Evolutionary conservation across 2,888 invertebrate species (phyloP).

Genomic region (Myopa testacea): DNA sequence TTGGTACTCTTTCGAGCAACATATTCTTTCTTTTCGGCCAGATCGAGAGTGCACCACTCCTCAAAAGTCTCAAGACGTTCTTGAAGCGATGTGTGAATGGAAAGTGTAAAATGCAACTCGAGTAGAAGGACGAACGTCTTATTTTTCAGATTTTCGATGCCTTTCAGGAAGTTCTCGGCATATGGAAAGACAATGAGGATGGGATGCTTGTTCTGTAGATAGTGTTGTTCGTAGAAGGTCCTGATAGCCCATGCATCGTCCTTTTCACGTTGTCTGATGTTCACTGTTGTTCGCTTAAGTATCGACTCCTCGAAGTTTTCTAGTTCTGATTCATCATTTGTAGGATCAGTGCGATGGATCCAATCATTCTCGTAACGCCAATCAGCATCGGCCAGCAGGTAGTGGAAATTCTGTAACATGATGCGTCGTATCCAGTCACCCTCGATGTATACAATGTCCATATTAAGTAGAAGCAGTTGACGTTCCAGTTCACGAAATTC

Average conservation of each 20-base stretch:
- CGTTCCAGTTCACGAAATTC: constrained; percentile 56
- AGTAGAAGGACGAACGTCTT: constrained; percentile 63
- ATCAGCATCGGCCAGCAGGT: constrained; percentile 63
- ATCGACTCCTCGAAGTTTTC: constrained; percentile 63
- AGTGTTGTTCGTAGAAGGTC: constrained; percentile 62
- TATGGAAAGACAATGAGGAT: constrained; percentile 61
- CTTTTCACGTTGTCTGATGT: constrained; percentile 61
- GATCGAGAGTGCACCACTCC: constrained; percentile 56
- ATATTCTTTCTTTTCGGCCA: constrained; percentile 60
- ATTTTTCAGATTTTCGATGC: constrained; percentile 60
- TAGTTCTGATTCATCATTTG: constrained; percentile 50
- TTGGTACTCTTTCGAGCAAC: constrained; percentile 62
- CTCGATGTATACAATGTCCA: constrained; percentile 67
- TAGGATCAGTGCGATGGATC: constrained; percentile 58
- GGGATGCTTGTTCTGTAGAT: constrained; percentile 58
- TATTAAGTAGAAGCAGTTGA: constrained; percentile 57
- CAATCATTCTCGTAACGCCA: constrained; percentile 59
- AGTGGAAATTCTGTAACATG: constrained; percentile 67
- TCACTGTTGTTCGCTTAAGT: constrained; percentile 56
- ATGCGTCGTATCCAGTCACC: constrained; percentile 63
- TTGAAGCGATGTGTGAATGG: constrained; percentile 61
- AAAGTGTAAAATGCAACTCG: constrained; percentile 64
- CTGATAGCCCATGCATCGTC: constrained; percentile 66
- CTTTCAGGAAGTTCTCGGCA: constrained; percentile 59
- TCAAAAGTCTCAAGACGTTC: constrained; percentile 58